Evolutionary conservation across 2,888 invertebrate genomes (phyloP).

Genomic region (Ferdinandea cuprea): DNA sequence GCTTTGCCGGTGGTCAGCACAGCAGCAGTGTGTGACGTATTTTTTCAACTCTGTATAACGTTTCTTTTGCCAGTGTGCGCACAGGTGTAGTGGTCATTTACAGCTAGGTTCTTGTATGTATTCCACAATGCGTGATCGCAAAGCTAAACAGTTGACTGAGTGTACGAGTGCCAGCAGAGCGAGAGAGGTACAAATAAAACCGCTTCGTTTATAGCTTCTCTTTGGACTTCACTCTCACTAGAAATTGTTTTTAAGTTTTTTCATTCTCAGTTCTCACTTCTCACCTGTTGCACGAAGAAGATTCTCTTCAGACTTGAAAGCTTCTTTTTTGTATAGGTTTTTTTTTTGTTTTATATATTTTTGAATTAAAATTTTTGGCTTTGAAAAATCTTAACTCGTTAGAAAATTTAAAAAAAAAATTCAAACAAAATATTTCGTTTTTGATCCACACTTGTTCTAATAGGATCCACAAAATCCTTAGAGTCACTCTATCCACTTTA

Average conservation of each 20-base stretch:
- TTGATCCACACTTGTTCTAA: constrained; percentile 39
- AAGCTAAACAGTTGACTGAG: constrained; percentile 49
- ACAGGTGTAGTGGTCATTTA: constrained; percentile 74
- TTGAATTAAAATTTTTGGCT: neutral
- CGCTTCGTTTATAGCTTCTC: constrained; percentile 72
- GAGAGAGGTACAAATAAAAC: constrained; percentile 60
- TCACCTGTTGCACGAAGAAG: constrained; percentile 41
- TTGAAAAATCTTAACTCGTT: neutral
- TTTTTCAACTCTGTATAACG: constrained; percentile 61
- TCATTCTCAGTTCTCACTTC: constrained; percentile 75
- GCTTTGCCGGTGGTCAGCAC: constrained; percentile 47
- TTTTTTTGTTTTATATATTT: neutral
- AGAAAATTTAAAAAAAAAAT: neutral
- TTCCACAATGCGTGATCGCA: constrained; percentile 65
- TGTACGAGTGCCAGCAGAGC: constrained; percentile 20
- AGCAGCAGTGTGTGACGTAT: constrained; percentile 56
- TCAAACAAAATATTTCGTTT: neutral
- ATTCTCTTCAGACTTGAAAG: constrained; percentile 37
- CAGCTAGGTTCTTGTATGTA: constrained; percentile 70
- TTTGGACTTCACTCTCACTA: constrained; percentile 79
- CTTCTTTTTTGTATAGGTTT: constrained; percentile 49
- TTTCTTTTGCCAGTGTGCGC: constrained; percentile 52
- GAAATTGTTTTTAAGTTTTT: constrained; percentile 78
- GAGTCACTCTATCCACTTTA: constrained; percentile 53
- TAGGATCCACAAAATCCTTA: constrained; percentile 44